These are phyloP conservation scores for Ligdia adustata DNA, from an alignment of 2,888 invertebrate genomes.

Conservation along the genomic window DNA sequence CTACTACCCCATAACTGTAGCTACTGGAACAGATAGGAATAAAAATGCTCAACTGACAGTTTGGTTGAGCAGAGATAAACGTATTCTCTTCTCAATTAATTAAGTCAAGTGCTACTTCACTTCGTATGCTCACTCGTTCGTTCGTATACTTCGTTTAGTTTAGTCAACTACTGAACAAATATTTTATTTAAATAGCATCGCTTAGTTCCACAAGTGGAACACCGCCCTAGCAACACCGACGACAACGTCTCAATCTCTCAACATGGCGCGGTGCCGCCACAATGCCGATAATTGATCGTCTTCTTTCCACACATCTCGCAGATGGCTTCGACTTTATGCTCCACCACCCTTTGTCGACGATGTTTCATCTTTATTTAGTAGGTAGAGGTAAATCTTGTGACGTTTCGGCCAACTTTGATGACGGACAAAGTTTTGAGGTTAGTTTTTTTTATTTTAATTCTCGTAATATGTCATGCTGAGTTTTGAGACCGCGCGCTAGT, in stretches of 20 bases:
- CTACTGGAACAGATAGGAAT: too few relatives aligned
- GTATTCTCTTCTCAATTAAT: too few relatives aligned
- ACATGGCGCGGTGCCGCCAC: slow-evolving; percentile 55
- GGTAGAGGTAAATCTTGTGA: slow-evolving; percentile 63
- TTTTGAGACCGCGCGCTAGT: slow-evolving; percentile 32
- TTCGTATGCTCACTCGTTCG: too few relatives aligned
- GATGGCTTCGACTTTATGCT: slow-evolving; percentile 55
- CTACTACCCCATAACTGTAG: too few relatives aligned
- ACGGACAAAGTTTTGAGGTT: not conserved
- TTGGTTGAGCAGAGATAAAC: too few relatives aligned
- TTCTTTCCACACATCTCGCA: slow-evolving; percentile 55
- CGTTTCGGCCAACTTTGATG: slow-evolving; percentile 39
- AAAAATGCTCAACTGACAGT: too few relatives aligned
- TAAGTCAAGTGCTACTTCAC: too few relatives aligned
- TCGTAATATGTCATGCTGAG: slow-evolving; percentile 6
- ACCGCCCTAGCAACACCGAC: not conserved
- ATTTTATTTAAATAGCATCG: not conserved
- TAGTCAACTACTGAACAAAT: too few relatives aligned
- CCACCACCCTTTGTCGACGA: slow-evolving; percentile 55
- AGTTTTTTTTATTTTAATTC: not conserved
- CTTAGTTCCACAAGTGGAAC: not conserved
- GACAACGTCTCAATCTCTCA: too few relatives aligned
- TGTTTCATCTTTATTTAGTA: slow-evolving; percentile 59
- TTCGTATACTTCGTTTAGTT: too few relatives aligned
- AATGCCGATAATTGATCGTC: slow-evolving; percentile 78